Evolutionary conservation across 2,888 invertebrate species (phyloP).

Genomic region (Plebejus argus): DNA sequence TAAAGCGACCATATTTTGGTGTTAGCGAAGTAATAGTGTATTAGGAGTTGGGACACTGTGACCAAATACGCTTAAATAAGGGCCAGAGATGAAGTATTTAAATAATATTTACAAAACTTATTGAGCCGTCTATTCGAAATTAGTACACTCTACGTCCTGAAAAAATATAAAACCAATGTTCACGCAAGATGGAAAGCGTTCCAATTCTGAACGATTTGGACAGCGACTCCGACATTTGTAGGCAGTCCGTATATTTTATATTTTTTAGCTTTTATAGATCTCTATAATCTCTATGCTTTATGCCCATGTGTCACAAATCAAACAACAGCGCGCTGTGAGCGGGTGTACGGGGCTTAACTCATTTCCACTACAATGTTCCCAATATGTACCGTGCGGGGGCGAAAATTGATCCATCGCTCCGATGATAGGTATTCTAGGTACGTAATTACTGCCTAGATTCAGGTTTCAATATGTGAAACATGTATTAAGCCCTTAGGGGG

Average conservation of each 20-base stretch:
- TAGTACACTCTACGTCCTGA: too few relatives aligned
- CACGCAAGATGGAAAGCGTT: too few relatives aligned
- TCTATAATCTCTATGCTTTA: conserved; percentile 32
- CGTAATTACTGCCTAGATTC: background rate
- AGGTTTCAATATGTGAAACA: background rate
- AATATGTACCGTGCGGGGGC: conserved; percentile 68
- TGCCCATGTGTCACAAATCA: conserved; percentile 53
- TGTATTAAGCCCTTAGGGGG: too few relatives aligned
- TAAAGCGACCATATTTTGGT: background rate
- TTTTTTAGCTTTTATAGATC: background rate
- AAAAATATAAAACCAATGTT: too few relatives aligned
- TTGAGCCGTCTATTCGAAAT: too few relatives aligned
- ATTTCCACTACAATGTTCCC: conserved; percentile 67
- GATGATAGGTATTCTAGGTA: conserved; percentile 54
- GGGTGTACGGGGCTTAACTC: conserved; percentile 75
- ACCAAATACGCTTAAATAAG: too few relatives aligned
- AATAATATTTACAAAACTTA: too few relatives aligned
- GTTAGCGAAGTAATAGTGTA: too few relatives aligned
- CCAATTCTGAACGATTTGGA: background rate
- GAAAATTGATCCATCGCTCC: conserved; percentile 58
- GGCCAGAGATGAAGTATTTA: too few relatives aligned
- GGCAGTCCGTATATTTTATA: background rate
- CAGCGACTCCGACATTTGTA: background rate
- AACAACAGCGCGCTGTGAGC: conserved; percentile 53
- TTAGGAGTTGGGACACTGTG: too few relatives aligned